phyloP scores from a whole-genome alignment of 2,888 invertebrate genomes.

The Drosophila longiperda region DNA sequence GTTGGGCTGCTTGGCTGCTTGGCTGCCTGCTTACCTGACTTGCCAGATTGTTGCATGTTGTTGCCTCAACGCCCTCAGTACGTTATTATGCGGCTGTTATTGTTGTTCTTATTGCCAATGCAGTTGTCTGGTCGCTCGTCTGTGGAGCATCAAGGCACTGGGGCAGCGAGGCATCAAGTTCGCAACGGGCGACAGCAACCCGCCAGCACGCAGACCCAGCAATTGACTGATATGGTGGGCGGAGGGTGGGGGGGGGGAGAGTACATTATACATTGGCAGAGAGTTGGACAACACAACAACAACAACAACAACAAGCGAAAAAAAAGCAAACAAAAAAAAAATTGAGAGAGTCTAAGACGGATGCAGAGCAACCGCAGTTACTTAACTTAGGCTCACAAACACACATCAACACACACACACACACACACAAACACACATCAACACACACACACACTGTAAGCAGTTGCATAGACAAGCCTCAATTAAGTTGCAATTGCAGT shows the following conservation, averaged over 20 bases:
- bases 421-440: slow-evolving; percentile 25
- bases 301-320: neutral
- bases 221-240: slow-evolving; percentile 10
- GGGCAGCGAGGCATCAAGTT: slow-evolving; percentile 83
- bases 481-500: slow-evolving; percentile 80
- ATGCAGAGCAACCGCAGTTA: slow-evolving; percentile 75
- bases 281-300: neutral
- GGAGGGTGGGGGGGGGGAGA: neutral
- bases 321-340: neutral
- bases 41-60: slow-evolving; percentile 65
- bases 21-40: slow-evolving; percentile 30
- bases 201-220: slow-evolving; percentile 42
- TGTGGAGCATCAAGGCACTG: slow-evolving; percentile 83
- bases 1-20: slow-evolving; percentile 18
- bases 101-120: slow-evolving; percentile 41
- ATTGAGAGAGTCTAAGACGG: slow-evolving; percentile 21
- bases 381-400: slow-evolving; percentile 46
- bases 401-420: slow-evolving; percentile 11
- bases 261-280: slow-evolving; percentile 1
- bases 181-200: slow-evolving; percentile 66
- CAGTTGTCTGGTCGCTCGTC: slow-evolving; percentile 69
- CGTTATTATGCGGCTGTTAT: slow-evolving; percentile 69
- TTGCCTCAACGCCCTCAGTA: slow-evolving; percentile 75
- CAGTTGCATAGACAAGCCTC: slow-evolving; percentile 74
- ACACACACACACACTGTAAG: slow-evolving; percentile 13